These are phyloP conservation scores for Microplitis deprimator DNA, from an alignment of 2,888 invertebrate species.

Conservation along the genomic window DNA sequence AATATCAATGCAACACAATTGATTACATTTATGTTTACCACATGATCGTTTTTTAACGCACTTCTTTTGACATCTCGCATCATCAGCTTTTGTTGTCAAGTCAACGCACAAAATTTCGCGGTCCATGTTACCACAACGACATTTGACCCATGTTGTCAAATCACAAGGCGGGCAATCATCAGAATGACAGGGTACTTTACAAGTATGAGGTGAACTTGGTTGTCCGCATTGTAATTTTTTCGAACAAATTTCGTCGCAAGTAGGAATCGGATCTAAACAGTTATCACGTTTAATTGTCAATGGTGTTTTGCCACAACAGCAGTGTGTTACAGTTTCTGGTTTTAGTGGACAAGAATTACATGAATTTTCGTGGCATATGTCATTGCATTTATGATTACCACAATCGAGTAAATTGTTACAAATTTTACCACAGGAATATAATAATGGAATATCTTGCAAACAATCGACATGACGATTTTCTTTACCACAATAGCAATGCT, in stretches of 20 bases:
- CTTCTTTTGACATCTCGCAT: conserved; percentile 88
- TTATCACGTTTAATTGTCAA: conserved; percentile 75
- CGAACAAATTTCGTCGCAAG: conserved; percentile 79
- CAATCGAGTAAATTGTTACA: conserved; percentile 78
- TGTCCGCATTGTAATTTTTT: conserved; percentile 70
- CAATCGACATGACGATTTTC: conserved; percentile 77
- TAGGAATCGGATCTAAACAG: conserved; percentile 87
- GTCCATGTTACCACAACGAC: conserved; percentile 89
- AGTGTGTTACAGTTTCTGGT: conserved; percentile 77
- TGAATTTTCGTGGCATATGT: conserved; percentile 79
- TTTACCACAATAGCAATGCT: conserved; percentile 83
- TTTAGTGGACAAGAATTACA: conserved; percentile 79
- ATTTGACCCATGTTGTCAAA: conserved; percentile 81
- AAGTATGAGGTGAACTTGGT: conserved; percentile 76
- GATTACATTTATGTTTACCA: conserved; percentile 92
- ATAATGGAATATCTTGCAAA: conserved; percentile 72
- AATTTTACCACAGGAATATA: conserved; percentile 77
- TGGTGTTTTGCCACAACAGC: conserved; percentile 83
- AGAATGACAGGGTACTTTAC: conserved; percentile 79
- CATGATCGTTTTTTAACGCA: conserved; percentile 91
- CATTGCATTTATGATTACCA: conserved; percentile 80
- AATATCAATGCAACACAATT: conserved; percentile 87
- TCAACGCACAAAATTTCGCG: conserved; percentile 85
- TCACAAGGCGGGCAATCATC: conserved; percentile 86
- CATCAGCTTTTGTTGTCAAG: conserved; percentile 79